phyloP scores from a whole-genome alignment of 2,113 vertebrate genomes.

The Falcunculus frontatus region DNA sequence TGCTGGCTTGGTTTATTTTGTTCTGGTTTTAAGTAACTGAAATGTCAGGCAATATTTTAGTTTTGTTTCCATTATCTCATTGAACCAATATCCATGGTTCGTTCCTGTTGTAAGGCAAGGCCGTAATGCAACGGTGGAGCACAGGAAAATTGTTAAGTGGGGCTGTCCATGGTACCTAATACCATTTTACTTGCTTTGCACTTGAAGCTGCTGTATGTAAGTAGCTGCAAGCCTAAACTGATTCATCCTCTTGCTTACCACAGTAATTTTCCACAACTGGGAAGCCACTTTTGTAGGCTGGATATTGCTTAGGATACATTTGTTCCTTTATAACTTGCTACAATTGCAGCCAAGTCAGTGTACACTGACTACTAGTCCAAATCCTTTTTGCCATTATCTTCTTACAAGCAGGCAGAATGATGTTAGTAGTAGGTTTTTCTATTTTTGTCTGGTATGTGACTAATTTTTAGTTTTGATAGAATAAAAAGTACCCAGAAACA shows the following conservation, averaged over 20 bases:
- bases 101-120: not conserved
- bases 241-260: not conserved
- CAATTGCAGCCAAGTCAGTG: not conserved
- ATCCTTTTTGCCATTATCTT: not conserved
- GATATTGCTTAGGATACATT: not conserved
- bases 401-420: not conserved
- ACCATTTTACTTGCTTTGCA: not conserved
- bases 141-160: not conserved
- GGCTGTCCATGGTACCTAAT: not conserved
- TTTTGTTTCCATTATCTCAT: not conserved
- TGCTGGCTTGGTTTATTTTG: not conserved
- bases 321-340: not conserved
- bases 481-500: not conserved
- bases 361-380: not conserved
- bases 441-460: not conserved
- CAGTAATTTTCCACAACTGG: not conserved
- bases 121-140: accelerated
- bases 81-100: not conserved
- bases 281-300: not conserved
- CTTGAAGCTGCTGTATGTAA: not conserved
- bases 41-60: not conserved
- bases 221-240: not conserved
- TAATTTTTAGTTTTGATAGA: not conserved
- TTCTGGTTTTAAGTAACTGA: not conserved
- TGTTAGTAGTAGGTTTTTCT: not conserved